Evolutionary conservation across 2,113 vertebrate genomes (phyloP).

Genomic region (Hoplias malabaricus): DNA sequence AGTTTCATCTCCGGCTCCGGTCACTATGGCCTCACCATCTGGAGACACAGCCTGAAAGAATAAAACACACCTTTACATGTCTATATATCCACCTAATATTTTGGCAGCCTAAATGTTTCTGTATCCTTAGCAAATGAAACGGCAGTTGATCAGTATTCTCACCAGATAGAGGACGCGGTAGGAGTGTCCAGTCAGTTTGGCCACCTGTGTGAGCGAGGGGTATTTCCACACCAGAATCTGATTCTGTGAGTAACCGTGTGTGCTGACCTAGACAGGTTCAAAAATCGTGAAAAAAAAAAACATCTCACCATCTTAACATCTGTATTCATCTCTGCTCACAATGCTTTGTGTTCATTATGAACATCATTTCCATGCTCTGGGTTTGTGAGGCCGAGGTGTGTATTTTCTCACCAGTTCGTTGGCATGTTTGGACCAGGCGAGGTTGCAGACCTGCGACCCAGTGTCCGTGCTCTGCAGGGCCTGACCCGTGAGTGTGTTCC

Average conservation of each 20-base stretch:
- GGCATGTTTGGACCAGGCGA: conserved; percentile 82
- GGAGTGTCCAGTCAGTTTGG: conserved; percentile 79
- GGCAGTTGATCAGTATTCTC: not conserved
- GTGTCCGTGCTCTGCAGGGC: conserved; percentile 81
- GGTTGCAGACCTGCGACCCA: conserved; percentile 80
- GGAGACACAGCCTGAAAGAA: conserved; percentile 75
- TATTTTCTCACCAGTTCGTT: conserved; percentile 78
- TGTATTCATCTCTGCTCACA: not conserved
- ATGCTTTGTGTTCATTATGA: too few species aligned
- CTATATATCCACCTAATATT: not conserved
- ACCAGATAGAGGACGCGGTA: conserved; percentile 81
- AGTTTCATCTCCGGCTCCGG: conserved; percentile 80
- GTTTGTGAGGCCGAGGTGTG: too few species aligned
- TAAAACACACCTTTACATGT: not conserved
- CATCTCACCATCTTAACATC: not conserved
- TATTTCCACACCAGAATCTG: conserved; percentile 84
- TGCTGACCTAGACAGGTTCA: conserved; percentile 80
- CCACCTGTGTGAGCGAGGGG: conserved; percentile 77
- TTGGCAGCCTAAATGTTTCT: too few species aligned
- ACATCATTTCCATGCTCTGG: too few species aligned
- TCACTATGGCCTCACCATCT: conserved; percentile 81
- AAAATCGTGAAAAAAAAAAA: not conserved
- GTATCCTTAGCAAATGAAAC: too few species aligned
- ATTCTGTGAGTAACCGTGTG: conserved; percentile 82
- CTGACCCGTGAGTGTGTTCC: conserved; percentile 81